phyloP scores from a whole-genome alignment of 2,113 vertebrate species.

The Anolis carolinensis region DNA sequence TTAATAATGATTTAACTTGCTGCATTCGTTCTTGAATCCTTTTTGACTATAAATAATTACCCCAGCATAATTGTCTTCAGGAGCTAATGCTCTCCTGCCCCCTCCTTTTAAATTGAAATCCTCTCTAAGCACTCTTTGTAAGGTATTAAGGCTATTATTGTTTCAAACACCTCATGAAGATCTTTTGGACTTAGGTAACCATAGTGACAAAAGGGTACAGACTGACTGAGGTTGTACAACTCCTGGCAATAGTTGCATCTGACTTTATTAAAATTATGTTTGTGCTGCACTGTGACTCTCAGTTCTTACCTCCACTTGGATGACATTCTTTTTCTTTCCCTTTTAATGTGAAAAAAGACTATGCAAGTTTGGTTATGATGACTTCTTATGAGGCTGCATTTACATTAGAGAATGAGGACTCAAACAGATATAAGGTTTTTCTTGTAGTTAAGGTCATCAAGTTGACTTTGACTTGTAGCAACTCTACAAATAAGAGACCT shows the following conservation, averaged over 20 bases:
- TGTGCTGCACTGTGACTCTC: neutral
- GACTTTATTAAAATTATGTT: neutral
- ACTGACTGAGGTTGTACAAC: neutral
- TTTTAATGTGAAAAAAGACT: neutral
- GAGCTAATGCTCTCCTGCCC: neutral
- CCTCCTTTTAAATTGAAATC: conserved; percentile 11
- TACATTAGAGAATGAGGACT: neutral
- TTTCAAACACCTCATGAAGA: conserved; percentile 27
- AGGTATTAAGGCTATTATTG: conserved; percentile 24
- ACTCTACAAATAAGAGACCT: no score
- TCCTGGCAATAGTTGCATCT: neutral
- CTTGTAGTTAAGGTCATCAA: no score
- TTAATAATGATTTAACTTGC: neutral
- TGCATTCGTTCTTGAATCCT: neutral
- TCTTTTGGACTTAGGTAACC: conserved; percentile 17
- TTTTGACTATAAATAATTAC: conserved; percentile 27
- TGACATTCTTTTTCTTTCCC: neutral
- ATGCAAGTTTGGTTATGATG: neutral
- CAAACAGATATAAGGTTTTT: neutral
- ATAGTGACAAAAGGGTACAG: conserved; percentile 7
- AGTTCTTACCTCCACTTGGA: neutral
- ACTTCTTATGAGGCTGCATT: neutral
- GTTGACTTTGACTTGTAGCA: no score
- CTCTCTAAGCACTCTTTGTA: conserved; percentile 14
- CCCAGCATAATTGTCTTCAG: conserved; percentile 10